phyloP scores from a whole-genome alignment of 2,113 vertebrate species.

The Hiodon alosoides region DNA sequence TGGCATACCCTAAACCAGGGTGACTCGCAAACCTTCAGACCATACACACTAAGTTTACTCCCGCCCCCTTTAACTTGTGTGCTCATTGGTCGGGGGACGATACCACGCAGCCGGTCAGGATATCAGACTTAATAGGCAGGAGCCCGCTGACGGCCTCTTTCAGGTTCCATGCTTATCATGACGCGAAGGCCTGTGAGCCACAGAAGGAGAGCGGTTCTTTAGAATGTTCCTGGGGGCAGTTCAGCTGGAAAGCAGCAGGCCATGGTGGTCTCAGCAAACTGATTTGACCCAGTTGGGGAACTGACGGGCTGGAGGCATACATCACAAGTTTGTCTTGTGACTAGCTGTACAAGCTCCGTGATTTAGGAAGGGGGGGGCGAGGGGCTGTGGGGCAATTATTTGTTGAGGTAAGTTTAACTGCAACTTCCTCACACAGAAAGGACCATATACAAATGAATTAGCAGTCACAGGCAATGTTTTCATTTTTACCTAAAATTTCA shows the following conservation, averaged over 20 bases:
- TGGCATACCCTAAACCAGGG: too few relatives aligned
- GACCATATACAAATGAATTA: too few relatives aligned
- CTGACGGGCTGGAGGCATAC: not conserved
- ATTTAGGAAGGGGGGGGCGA: not conserved
- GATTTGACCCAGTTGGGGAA: conserved; percentile 18
- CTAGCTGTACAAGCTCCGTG: not conserved
- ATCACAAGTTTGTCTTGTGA: conserved; percentile 26
- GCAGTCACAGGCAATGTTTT: too few relatives aligned
- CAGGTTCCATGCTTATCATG: not conserved
- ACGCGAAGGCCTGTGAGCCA: not conserved
- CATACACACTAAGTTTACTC: too few relatives aligned
- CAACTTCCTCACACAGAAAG: too few relatives aligned
- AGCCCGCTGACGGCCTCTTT: not conserved
- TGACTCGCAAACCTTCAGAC: too few relatives aligned
- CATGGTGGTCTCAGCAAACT: conserved; percentile 7
- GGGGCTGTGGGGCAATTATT: not conserved
- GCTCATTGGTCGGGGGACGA: too few relatives aligned
- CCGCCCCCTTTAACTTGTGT: too few relatives aligned
- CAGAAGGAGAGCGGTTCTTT: not conserved
- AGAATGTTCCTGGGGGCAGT: not conserved
- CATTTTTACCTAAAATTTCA: too few relatives aligned
- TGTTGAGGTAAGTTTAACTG: not conserved
- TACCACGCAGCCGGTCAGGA: too few relatives aligned
- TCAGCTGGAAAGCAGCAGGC: not conserved
- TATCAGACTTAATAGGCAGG: too few relatives aligned